Evolutionary conservation across 2,888 invertebrate species (phyloP), one percentile per base, ranked within the genome.

Genomic region (Beris morrisii): DNA sequence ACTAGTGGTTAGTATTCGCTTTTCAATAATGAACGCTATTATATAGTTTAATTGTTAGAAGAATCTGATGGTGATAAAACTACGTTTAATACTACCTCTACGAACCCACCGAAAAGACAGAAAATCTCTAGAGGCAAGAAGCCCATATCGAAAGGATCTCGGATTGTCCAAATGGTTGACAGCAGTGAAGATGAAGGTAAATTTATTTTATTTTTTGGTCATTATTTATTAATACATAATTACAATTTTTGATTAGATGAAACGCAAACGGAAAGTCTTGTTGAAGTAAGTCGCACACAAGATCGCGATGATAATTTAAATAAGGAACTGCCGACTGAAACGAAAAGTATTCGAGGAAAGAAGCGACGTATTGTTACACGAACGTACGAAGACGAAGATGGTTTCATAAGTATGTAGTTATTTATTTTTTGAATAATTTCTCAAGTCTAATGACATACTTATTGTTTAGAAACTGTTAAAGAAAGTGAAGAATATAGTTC

Each of bases 371-470:
- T 61, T 7, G 61, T 61, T 7, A 61, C 61, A 4, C 50, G 38
- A 50, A 61, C 61, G 0, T 61, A 61, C 30, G 61, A 61, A 38
- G 61, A 61, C 31, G 61, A 61, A 22, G 61, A 61, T 52, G 61
- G 61, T 6, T 61, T 61, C 15, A 61, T 61, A 32, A 61, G 61
- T 61, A 50, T 12, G 52, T 28, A 58, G 2, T 6, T n/a, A 7
- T 31, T 15, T 11, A 4, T 12, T 45, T 45, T 45, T 57, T 13
- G 3, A 15, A 11, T n/a, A 12, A 22, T n/a, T 28, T 5, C 6
- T 45, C 43, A 15, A 6, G 7, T 52, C 5, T 61, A 15, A 53
- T 58, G 6, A 4, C 12, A 15, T 48, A 13, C 2, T 28, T 30
- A 43, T 45, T 30, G 7, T 45, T n/a, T 15, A 61, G 61, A 22